Evolutionary conservation across 1,140 invertebrate genomes (phyloP).

Genomic region (Neodiprion pinetum): DNA sequence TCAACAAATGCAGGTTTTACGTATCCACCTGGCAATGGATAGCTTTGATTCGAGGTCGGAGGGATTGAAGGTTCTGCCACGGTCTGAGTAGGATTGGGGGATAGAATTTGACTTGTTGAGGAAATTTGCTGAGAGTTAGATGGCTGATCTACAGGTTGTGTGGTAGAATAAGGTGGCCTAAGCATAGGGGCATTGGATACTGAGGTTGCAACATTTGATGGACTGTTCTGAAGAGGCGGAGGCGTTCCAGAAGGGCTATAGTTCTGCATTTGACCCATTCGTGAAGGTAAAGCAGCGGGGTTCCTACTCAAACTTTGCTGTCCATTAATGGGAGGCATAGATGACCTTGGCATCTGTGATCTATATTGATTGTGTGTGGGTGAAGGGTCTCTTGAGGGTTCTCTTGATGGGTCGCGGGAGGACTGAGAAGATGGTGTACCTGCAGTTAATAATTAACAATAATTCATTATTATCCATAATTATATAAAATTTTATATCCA

Average conservation of each 20-base stretch:
- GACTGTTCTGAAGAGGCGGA: not conserved
- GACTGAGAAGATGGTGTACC: conserved; percentile 55
- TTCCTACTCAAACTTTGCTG: conserved; percentile 32
- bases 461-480: conserved; percentile 11
- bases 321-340: conserved; percentile 47
- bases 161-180: not conserved
- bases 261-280: not conserved
- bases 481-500: conserved; percentile 12
- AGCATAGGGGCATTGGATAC: not conserved
- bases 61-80: not conserved
- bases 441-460: conserved; percentile 23
- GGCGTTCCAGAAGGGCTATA: not conserved
- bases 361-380: conserved; percentile 53
- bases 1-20: not conserved
- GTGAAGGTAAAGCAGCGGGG: conserved; percentile 22
- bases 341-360: conserved; percentile 37
- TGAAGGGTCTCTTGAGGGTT: conserved; percentile 53
- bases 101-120: not conserved
- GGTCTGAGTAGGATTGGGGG: not conserved
- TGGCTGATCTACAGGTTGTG: not conserved
- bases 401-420: conserved; percentile 52
- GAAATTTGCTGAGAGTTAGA: not conserved
- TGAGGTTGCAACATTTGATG: not conserved
- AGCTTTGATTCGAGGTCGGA: too few species aligned
- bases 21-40: too few species aligned